Conservation (phyloP, 2,797 vertebrate species). For the Enteromius treurensis region DNA sequence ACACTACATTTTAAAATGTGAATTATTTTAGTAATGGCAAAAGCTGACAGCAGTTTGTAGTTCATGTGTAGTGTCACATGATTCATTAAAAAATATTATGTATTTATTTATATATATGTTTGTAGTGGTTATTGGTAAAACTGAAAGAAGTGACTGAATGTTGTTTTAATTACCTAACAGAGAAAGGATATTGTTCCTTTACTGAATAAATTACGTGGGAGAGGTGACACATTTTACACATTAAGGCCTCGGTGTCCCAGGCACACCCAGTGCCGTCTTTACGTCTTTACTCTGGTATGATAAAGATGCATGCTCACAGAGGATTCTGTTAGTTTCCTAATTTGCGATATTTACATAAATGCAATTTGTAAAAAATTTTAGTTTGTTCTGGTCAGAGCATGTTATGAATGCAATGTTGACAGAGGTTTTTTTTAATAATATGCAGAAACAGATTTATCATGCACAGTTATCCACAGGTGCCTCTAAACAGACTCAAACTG, state of each 20-base stretch:
- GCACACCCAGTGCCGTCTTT: conserved; percentile 9
- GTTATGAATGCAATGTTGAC: too few relatives aligned
- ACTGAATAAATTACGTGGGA: not conserved
- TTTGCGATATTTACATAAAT: not conserved
- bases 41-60: not conserved
- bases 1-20: not conserved
- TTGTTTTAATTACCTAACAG: not conserved
- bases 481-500: too few relatives aligned
- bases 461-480: too few relatives aligned
- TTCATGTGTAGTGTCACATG: too few relatives aligned
- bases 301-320: not conserved
- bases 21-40: not conserved
- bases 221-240: conserved; percentile 1
- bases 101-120: not conserved
- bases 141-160: not conserved
- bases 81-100: too few relatives aligned
- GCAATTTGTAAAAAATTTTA: not conserved
- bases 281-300: conserved; percentile 4
- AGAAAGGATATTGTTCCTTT: not conserved
- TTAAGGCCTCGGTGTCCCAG: not conserved
- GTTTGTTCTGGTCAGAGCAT: not conserved
- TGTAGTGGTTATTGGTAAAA: not conserved
- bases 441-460: not conserved
- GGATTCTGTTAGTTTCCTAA: not conserved
- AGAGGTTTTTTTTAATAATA: not conserved